These are phyloP conservation scores for Chloropsis cyanopogon DNA, from an alignment of 2,113 vertebrate species.

Conservation along the genomic window DNA sequence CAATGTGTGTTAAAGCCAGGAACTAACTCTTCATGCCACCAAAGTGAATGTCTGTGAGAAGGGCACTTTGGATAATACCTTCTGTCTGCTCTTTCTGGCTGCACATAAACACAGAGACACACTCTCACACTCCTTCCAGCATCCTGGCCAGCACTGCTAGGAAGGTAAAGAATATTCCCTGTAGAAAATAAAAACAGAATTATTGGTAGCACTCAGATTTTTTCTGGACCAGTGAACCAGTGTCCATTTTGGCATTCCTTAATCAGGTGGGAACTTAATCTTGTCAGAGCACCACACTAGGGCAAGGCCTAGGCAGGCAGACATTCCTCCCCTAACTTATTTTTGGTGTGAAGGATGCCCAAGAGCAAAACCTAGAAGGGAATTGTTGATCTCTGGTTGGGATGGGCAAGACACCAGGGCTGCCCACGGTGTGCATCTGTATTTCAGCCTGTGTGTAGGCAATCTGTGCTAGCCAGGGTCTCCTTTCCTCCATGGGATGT, in stretches of 20 bases:
- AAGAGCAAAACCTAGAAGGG: background rate
- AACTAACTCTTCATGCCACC: background rate
- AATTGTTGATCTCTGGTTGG: background rate
- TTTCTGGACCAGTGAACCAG: background rate
- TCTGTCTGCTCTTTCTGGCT: background rate
- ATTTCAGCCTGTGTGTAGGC: background rate
- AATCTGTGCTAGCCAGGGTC: background rate
- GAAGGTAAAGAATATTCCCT: background rate
- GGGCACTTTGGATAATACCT: background rate
- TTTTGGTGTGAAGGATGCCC: background rate
- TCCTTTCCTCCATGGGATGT: background rate
- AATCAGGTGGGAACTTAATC: background rate
- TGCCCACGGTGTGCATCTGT: background rate
- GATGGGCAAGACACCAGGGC: accelerated
- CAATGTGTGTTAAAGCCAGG: background rate
- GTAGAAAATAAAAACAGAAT: background rate
- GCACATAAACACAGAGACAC: background rate
- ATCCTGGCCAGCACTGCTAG: background rate
- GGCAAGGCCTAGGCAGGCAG: background rate
- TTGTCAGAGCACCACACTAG: background rate
- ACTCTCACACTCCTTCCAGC: background rate
- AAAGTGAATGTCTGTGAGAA: background rate
- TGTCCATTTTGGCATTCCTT: background rate
- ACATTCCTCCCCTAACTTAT: background rate
- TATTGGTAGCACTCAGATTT: background rate